Evolutionary conservation across 1,140 invertebrate genomes (phyloP), one percentile per base, ranked within the genome.

Genomic region (Oncopeltus fasciatus): DNA sequence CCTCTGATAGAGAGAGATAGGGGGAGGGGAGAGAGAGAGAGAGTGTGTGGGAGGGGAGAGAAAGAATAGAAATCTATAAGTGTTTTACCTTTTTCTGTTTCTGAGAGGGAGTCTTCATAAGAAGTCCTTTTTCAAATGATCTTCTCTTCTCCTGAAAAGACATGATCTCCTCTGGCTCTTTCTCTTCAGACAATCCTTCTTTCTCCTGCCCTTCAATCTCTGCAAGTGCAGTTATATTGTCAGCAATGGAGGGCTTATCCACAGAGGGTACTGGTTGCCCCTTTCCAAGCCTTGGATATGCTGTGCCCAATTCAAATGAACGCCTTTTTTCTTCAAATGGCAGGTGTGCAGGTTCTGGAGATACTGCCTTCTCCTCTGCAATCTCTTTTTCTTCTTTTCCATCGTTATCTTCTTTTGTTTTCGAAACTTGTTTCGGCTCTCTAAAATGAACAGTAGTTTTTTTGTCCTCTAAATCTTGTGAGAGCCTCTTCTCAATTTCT

Each of bases 401-500:
- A 28, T 83, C 79, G 75, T 84, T 82, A 66, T 79, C 81, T 66
- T 83, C 78, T 58, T 67, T 64, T n/a, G 27, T 33, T 49, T 31
- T 47, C 24, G 57, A 44, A 26, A 63, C 33, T 29, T 29, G 33
- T 57, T 67, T 62, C 24, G 44, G 20, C 29, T 66, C 63, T 60
- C 20, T 24, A n/a, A n/a, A n/a, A 16, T 29, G 31, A 20, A 20
- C n/a, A 33, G 71, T 62, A 82, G 79, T 71, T 82, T 61, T 64
- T 21, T 65, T 68, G 16, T 67, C 49, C 11, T 69, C 65, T 29
- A 79, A 79, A 65, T 82, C 81, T 33, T 75, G 70, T 46, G 80
- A 84, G 21, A 85, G 72, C 63, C 83, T 80, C 72, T 83, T 83
- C 33, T 83, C 81, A 56, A 85, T 86, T 74, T 84, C 81, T 70